Evolutionary conservation across 2,797 vertebrate species (phyloP).

Genomic region (Carapus acus): DNA sequence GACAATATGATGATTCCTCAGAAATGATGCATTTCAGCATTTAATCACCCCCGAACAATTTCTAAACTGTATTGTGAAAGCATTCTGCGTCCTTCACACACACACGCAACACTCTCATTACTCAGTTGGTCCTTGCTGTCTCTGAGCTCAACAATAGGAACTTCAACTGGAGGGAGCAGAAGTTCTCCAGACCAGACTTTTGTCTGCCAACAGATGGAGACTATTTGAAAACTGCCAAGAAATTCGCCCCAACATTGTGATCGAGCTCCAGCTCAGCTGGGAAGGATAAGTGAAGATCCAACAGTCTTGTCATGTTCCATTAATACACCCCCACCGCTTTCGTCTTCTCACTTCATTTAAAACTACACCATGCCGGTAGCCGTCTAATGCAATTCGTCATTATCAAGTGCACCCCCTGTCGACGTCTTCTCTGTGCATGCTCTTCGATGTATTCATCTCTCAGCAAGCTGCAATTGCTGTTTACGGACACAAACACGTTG

Average conservation of each 20-base stretch:
- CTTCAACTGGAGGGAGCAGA: constrained; percentile 49
- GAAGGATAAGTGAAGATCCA: constrained; percentile 65
- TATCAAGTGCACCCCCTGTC: constrained; percentile 45
- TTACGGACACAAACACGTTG: neutral
- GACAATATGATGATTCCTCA: too few species aligned
- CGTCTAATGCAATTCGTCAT: constrained; percentile 60
- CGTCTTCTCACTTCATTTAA: constrained; percentile 45
- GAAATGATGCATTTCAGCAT: too few species aligned
- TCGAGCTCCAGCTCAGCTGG: constrained; percentile 64
- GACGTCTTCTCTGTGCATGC: constrained; percentile 38
- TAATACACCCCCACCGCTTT: constrained; percentile 35
- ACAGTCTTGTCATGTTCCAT: constrained; percentile 67
- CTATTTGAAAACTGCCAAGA: constrained; percentile 61
- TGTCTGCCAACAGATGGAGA: constrained; percentile 60
- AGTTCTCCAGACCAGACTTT: constrained; percentile 63
- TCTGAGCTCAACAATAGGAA: too few species aligned
- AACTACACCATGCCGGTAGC: constrained; percentile 48
- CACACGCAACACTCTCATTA: constrained; percentile 45
- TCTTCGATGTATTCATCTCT: constrained; percentile 49
- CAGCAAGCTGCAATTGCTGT: constrained; percentile 35
- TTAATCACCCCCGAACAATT: too few species aligned
- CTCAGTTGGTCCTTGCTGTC: constrained; percentile 55
- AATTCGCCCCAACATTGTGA: constrained; percentile 68
- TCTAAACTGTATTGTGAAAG: too few species aligned
- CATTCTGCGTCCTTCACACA: constrained; percentile 56